Percentiles rank a stretch among this genome's conserved stretches.
phyloP scores from a whole-genome alignment of 2,888 invertebrate species.

The Microplitis manilae region DNA sequence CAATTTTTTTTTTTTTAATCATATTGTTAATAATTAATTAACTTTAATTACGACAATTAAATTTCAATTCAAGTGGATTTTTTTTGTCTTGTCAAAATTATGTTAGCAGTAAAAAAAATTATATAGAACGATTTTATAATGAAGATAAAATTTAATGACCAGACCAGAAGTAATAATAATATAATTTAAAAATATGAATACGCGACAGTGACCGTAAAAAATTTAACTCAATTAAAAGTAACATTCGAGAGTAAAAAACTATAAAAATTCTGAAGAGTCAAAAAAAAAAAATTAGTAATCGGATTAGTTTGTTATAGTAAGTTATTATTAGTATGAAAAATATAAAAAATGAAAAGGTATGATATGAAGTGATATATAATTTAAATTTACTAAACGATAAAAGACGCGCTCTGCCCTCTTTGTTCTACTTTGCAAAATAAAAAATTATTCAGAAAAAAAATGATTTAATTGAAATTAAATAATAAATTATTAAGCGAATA shows the following conservation, averaged over 20 bases:
- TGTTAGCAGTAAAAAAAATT: background rate
- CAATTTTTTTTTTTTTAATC: background rate
- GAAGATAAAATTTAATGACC: background rate
- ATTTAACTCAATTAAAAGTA: background rate
- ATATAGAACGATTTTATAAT: background rate
- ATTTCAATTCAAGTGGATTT: background rate
- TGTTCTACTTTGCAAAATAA: slow-evolving; percentile 57
- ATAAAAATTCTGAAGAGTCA: background rate
- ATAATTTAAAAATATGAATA: background rate
- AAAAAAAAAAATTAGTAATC: background rate
- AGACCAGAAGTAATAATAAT: background rate
- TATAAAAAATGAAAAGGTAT: slow-evolving; percentile 45
- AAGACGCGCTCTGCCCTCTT: slow-evolving; percentile 67
- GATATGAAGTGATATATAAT: slow-evolving; percentile 23
- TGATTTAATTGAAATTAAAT: background rate
- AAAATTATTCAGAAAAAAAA: slow-evolving; percentile 22
- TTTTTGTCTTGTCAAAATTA: background rate
- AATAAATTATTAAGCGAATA: too few species aligned
- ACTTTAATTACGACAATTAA: background rate
- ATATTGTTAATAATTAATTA: slow-evolving; percentile 49
- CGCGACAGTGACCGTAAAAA: background rate
- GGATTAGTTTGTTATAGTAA: background rate
- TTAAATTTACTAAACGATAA: slow-evolving; percentile 38
- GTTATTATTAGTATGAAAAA: background rate
- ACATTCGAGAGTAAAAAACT: background rate